Evolutionary conservation across 2,797 vertebrate genomes (phyloP).

Genomic region (Syngnathus rostellatus): DNA sequence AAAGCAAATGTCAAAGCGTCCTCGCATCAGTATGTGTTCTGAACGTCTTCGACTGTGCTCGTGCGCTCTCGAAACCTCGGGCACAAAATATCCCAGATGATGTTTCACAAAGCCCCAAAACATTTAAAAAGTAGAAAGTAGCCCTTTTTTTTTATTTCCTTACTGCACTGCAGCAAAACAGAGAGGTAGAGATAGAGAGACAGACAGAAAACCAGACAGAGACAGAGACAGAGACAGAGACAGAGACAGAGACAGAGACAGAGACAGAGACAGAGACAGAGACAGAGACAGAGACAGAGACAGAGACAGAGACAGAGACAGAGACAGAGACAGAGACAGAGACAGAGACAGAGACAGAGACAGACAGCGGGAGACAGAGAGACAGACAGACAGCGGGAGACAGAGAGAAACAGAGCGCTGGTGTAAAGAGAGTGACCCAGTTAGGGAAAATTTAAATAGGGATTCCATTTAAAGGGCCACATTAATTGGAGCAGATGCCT

Average conservation of each 20-base stretch:
- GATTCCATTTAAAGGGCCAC: constrained; percentile 78
- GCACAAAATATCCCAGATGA: constrained; percentile 60
- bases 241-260: no score
- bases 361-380: constrained; percentile 20
- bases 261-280: no score
- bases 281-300: not conserved
- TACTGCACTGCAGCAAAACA: constrained; percentile 56
- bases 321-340: constrained; percentile 39
- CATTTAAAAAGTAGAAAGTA: constrained; percentile 66
- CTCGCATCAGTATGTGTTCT: constrained; percentile 25
- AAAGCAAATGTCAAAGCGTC: constrained; percentile 46
- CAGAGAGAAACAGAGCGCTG: constrained; percentile 45
- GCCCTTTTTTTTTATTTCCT: constrained; percentile 63
- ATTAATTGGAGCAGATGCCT: constrained; percentile 83
- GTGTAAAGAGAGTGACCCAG: constrained; percentile 71
- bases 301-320: constrained; percentile 29
- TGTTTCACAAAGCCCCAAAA: constrained; percentile 65
- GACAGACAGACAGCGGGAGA: not conserved
- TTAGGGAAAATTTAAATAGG: constrained; percentile 76
- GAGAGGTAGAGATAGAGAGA: constrained; percentile 7
- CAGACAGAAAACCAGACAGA: not conserved
- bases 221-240: no score
- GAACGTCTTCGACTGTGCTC: constrained; percentile 11
- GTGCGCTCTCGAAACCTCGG: constrained; percentile 43
- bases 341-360: constrained; percentile 27